These are phyloP conservation scores for Triplophysa rosa DNA, from an alignment of 2,113 vertebrate species.

Conservation along the genomic window DNA sequence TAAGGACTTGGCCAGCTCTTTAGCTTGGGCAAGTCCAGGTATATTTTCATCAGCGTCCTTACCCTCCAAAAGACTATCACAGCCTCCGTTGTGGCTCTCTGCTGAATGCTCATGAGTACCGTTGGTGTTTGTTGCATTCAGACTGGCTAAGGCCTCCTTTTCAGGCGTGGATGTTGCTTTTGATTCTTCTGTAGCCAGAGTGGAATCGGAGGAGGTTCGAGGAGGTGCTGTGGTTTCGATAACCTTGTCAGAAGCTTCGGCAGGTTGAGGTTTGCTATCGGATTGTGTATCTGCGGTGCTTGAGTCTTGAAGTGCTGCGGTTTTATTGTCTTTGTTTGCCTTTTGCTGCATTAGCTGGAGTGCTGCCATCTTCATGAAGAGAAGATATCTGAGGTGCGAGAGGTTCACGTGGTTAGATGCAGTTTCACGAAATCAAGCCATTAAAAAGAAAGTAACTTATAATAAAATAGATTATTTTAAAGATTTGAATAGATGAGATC, in stretches of 20 bases:
- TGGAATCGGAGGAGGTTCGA: slow-evolving; percentile 49
- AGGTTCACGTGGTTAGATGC: neutral
- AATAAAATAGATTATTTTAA: too few species aligned
- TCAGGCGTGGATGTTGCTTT: slow-evolving; percentile 45
- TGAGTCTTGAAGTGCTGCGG: slow-evolving; percentile 67
- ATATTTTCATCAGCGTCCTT: slow-evolving; percentile 80
- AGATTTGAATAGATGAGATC: too few species aligned
- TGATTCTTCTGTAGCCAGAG: slow-evolving; percentile 46
- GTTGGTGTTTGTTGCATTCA: slow-evolving; percentile 61
- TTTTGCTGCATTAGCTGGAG: slow-evolving; percentile 98
- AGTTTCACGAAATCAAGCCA: neutral
- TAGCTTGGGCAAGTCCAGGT: slow-evolving; percentile 88
- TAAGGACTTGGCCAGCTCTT: slow-evolving; percentile 93
- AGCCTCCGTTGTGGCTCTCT: slow-evolving; percentile 65
- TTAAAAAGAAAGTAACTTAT: neutral
- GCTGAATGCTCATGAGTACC: slow-evolving; percentile 63
- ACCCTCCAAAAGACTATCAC: slow-evolving; percentile 77
- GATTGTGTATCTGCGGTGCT: slow-evolving; percentile 46
- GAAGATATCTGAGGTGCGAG: slow-evolving; percentile 82
- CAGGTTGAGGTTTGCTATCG: neutral
- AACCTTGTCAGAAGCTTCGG: slow-evolving; percentile 24
- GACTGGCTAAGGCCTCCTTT: slow-evolving; percentile 31
- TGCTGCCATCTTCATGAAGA: slow-evolving; percentile 98
- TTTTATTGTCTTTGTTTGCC: slow-evolving; percentile 78
- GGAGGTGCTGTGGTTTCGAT: neutral